Percentiles rank a stretch among this genome's conserved stretches.
Evolutionary conservation across 2,797 vertebrate genomes (phyloP).

Genomic region (Hyperoplus immaculatus): DNA sequence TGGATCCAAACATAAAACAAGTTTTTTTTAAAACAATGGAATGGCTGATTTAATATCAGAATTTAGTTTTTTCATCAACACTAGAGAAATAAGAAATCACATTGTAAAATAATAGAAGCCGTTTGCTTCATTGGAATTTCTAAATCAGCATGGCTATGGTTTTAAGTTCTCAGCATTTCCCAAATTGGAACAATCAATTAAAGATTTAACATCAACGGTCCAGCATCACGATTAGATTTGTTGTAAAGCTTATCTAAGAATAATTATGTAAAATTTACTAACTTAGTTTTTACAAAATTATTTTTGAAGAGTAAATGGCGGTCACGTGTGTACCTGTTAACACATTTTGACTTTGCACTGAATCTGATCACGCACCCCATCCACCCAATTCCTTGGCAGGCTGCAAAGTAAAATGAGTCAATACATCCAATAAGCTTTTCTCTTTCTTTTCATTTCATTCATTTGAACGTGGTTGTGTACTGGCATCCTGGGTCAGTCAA

Average conservation of each 20-base stretch:
- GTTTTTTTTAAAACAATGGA: not conserved
- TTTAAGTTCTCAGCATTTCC: slow-evolving; percentile 4
- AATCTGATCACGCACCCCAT: slow-evolving; percentile 75
- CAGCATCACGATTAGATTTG: not conserved
- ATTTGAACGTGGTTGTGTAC: slow-evolving; percentile 76
- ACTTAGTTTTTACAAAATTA: not conserved
- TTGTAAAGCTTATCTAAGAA: not conserved
- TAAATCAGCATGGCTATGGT: not conserved
- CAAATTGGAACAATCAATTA: not conserved
- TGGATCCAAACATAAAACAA: slow-evolving; percentile 13
- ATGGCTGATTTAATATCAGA: not conserved
- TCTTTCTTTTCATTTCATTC: slow-evolving; percentile 85
- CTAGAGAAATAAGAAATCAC: not conserved
- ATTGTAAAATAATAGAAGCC: not conserved
- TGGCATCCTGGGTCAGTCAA: slow-evolving; percentile 79
- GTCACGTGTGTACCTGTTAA: slow-evolving; percentile 63
- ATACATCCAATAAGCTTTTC: slow-evolving; percentile 85
- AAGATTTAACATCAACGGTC: not conserved
- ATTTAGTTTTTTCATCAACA: too few species aligned
- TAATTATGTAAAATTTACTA: not conserved
- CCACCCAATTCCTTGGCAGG: slow-evolving; percentile 67
- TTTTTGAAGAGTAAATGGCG: slow-evolving; percentile 26
- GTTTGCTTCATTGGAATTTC: not conserved
- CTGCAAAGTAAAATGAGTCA: slow-evolving; percentile 84
- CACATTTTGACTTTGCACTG: slow-evolving; percentile 60